Conservation (phyloP, 2,797 vertebrate genomes). For the Macrochelys suwanniensis region DNA sequence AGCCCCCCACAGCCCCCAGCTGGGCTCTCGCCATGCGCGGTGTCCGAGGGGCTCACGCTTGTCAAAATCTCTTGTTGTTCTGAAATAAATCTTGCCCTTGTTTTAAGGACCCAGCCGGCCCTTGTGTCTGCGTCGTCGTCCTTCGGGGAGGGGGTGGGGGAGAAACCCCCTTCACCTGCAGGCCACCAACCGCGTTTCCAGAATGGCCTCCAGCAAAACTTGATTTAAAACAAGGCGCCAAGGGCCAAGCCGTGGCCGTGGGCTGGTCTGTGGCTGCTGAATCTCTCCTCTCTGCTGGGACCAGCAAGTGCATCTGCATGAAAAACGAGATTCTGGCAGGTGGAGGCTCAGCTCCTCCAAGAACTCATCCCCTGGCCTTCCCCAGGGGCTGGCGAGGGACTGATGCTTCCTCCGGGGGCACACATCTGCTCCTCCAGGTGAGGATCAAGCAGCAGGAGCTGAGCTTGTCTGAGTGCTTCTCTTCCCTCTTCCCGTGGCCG, state of each 20-base stretch:
- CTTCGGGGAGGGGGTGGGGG: rapidly evolving
- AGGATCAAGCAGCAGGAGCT: background rate
- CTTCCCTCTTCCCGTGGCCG: background rate
- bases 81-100: background rate
- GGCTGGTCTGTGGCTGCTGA: too few relatives aligned
- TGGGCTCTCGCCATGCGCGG: too few relatives aligned
- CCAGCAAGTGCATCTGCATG: too few relatives aligned
- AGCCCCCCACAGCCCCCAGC: too few relatives aligned
- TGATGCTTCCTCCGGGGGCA: too few relatives aligned
- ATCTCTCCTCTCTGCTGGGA: too few relatives aligned
- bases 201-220: background rate
- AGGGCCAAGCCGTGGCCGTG: too few relatives aligned
- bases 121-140: background rate
- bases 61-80: background rate
- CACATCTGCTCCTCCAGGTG: too few relatives aligned
- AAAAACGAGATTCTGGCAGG: too few relatives aligned
- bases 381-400: background rate
- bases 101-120: background rate
- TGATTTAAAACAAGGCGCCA: background rate
- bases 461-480: background rate
- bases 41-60: background rate
- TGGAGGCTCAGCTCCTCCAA: background rate
- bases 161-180: background rate
- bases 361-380: too few relatives aligned
- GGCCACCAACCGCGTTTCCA: background rate